Evolutionary conservation across 1,140 invertebrate species (phyloP).

Genomic region (Drosophila arizonae): DNA sequence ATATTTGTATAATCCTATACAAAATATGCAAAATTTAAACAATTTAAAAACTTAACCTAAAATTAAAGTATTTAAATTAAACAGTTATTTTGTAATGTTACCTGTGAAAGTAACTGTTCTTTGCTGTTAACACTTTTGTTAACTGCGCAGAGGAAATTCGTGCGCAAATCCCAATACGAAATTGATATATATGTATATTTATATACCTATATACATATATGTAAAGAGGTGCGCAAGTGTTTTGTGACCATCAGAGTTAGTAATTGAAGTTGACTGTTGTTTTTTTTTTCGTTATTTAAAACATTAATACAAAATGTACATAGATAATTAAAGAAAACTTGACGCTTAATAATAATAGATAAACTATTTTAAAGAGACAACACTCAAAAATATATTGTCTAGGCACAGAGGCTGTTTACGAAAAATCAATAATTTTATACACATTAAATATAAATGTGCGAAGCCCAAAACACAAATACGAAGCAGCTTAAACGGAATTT

Average conservation of each 20-base stretch:
- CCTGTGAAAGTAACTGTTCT: conserved; percentile 5
- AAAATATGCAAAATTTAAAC: too few species aligned
- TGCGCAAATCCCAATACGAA: not conserved
- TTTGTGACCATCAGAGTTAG: conserved; percentile 2
- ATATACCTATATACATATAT: not conserved
- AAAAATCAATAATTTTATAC: conserved; percentile 20
- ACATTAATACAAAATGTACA: too few species aligned
- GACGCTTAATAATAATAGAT: not conserved
- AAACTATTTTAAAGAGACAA: not conserved
- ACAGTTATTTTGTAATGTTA: not conserved
- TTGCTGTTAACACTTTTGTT: not conserved
- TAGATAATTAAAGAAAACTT: too few species aligned
- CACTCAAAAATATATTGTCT: not conserved
- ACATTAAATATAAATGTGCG: conserved; percentile 12
- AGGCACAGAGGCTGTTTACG: not conserved
- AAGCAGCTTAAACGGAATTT: conserved; percentile 11
- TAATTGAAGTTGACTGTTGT: not conserved
- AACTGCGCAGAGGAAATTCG: not conserved
- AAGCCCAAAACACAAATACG: conserved; percentile 6
- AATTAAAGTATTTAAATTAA: too few species aligned
- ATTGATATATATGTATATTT: not conserved
- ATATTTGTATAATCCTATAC: too few species aligned
- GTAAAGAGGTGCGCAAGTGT: not conserved
- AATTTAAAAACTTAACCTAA: too few species aligned
- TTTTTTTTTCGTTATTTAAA: too few species aligned